phyloP scores from a whole-genome alignment of 2,888 invertebrate genomes.

The Platycheirus albimanus region DNA sequence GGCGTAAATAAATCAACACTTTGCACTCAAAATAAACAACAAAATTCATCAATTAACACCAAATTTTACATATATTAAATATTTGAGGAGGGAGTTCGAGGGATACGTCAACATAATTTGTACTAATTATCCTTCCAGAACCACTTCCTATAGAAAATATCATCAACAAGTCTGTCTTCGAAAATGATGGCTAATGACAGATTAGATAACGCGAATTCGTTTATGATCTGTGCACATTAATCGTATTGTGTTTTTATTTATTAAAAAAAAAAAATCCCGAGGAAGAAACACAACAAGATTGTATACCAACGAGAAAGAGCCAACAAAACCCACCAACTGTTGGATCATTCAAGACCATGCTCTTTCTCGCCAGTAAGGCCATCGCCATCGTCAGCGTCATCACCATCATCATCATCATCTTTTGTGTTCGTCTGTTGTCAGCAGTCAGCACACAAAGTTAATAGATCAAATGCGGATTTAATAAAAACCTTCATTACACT shows the following conservation, averaged over 20 bases:
- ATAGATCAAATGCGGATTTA: slow-evolving; percentile 14
- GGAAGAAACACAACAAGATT: background rate
- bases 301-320: too few relatives aligned
- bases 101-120: too few relatives aligned
- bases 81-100: too few relatives aligned
- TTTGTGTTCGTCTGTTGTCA: background rate
- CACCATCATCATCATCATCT: slow-evolving; percentile 1
- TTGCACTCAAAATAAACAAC: too few relatives aligned
- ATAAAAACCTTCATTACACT: slow-evolving; percentile 9
- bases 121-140: too few relatives aligned
- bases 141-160: background rate
- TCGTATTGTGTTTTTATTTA: slow-evolving; percentile 3
- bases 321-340: too few relatives aligned
- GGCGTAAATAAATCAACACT: too few relatives aligned
- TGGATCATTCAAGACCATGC: background rate
- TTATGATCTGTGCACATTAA: background rate
- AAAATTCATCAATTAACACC: too few relatives aligned
- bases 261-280: background rate
- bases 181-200: background rate
- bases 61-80: too few relatives aligned
- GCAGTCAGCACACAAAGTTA: slow-evolving; percentile 13
- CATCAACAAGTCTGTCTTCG: background rate
- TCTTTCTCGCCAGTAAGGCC: background rate
- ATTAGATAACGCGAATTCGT: background rate
- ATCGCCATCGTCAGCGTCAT: too few relatives aligned